Evolutionary conservation across 92 coral and sea anemone species (phyloP).

Genomic region (Montipora capitata): DNA sequence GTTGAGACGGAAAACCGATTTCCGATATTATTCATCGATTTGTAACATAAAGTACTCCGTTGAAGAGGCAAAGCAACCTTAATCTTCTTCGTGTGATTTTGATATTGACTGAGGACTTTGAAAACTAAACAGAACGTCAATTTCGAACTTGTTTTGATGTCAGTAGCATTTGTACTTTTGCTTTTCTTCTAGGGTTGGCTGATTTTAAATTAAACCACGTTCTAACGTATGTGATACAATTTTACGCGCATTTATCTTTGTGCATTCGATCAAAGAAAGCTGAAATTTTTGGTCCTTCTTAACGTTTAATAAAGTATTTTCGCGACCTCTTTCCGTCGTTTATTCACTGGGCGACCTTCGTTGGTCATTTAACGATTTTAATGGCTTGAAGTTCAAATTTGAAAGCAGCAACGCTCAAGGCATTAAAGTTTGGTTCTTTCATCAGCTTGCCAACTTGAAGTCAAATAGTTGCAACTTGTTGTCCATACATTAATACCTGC

Average conservation of each 20-base stretch:
- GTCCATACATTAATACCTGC: background rate
- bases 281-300: background rate
- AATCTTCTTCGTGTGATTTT: conserved; percentile 23
- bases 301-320: too few relatives aligned
- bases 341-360: conserved; percentile 8
- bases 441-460: background rate
- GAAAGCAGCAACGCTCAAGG: conserved; percentile 3
- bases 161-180: background rate
- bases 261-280: background rate
- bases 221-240: too few relatives aligned
- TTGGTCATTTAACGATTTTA: conserved; percentile 1
- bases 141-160: conserved; percentile 39
- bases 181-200: background rate
- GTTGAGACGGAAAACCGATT: background rate
- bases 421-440: conserved; percentile 9
- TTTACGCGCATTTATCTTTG: background rate
- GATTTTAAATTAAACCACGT: background rate
- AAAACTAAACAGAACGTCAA: conserved; percentile 49
- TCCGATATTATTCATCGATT: conserved; percentile 34
- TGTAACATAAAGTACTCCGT: conserved; percentile 9
- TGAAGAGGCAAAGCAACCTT: conserved; percentile 29
- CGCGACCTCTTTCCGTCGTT: background rate
- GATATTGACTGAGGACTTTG: conserved; percentile 52
- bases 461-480: background rate
- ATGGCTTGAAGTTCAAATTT: conserved; percentile 7